These are phyloP conservation scores for Aphidius colemani DNA, from an alignment of 2,888 invertebrate genomes.

Conservation along the genomic window DNA sequence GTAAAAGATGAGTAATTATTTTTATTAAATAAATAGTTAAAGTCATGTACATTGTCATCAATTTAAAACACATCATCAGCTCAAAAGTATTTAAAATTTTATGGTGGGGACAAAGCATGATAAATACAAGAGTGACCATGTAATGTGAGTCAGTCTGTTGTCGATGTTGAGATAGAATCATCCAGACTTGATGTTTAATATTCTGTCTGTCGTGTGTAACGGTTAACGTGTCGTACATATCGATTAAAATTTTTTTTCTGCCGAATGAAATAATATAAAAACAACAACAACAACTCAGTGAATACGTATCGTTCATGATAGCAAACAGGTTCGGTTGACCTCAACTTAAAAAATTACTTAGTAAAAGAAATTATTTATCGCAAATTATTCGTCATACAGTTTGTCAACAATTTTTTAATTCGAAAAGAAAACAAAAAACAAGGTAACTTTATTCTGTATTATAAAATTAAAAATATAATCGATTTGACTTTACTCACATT, in stretches of 20 bases:
- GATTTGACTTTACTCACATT: too few species aligned
- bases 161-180: conserved; percentile 22
- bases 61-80: too few species aligned
- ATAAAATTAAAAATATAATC: too few species aligned
- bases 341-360: neutral
- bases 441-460: too few species aligned
- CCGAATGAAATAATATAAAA: neutral
- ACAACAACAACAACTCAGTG: neutral
- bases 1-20: too few species aligned
- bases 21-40: too few species aligned
- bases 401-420: too few species aligned
- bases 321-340: neutral
- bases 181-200: neutral
- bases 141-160: conserved; percentile 42
- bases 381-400: neutral
- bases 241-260: conserved; percentile 9
- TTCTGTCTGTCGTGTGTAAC: conserved; percentile 15
- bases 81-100: neutral
- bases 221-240: conserved; percentile 7
- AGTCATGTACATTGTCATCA: too few species aligned
- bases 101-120: conserved; percentile 37
- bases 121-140: conserved; percentile 44
- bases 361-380: neutral
- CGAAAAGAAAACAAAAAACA: too few species aligned
- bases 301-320: neutral